Evolutionary conservation across 2,888 invertebrate genomes (phyloP), one percentile per base, ranked within the genome.

Genomic region (Pilophorus perplexus): DNA sequence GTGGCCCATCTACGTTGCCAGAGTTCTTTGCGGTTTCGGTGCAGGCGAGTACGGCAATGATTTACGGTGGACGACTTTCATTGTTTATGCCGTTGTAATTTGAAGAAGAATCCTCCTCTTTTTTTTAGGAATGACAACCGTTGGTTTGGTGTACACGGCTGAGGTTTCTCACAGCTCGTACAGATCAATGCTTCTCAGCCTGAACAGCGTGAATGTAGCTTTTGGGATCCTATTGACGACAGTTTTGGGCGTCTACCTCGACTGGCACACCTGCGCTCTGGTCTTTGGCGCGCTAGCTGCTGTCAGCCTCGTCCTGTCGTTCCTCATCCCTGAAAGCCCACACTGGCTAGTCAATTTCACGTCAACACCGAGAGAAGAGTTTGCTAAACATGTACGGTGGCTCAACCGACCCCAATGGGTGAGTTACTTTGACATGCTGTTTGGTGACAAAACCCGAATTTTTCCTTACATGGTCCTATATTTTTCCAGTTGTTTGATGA

Each of bases 181-280:
- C 48, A 75, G 83, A 23, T 79, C 82, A 38, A 81, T 82, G 80
- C 74, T 84, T 18, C 74, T 84, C 4, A 80, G 81, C 44, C 74
- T 82, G 2, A 83, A 82, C 73, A 83, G 83, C 67, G 80, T 83
- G 5, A 82, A 80, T 71, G 82, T 83, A 0, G 81, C 83, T 0
- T 76, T 83, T 50, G 84, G 84, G 20, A 81, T 84, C 68, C 74
- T 84, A 6, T 69, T 83, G 4, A 81, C 81, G 0, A 83, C 81
- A 57, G 72, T 79, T 6, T 75, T 82, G 44, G 74, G 81, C 6
- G 74, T 77, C 22, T 78, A 78, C 74, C 74, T 81, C 18, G 74
- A 77, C 10, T 84, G 83, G 83, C 76, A 78, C 12, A 74, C 75
- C 23, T 79, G 82, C 71, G 79, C 82, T 0, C 75, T 79, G 8